phyloP scores from a whole-genome alignment of 2,888 invertebrate genomes.

The Acleris sparsana region DNA sequence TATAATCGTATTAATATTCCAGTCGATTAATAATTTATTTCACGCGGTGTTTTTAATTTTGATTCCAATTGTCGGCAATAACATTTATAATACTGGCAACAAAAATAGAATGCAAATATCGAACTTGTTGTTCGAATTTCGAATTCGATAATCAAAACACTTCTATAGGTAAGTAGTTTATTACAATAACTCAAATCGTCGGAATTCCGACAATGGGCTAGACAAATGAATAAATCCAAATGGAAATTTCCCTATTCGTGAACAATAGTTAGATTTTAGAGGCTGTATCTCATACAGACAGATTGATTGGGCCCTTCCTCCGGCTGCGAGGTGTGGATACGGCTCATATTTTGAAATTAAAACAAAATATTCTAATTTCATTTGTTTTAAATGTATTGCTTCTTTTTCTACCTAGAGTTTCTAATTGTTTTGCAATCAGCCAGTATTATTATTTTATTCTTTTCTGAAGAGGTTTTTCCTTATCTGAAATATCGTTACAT shows the following conservation, averaged over 20 bases:
- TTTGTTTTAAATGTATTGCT: neutral
- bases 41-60: constrained; percentile 39
- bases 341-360: constrained; percentile 40
- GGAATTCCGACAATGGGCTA: constrained; percentile 74
- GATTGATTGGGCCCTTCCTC: constrained; percentile 79
- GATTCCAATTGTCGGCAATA: constrained; percentile 37
- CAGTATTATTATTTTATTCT: constrained; percentile 2
- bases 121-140: constrained; percentile 16
- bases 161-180: constrained; percentile 36
- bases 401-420: neutral
- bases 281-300: constrained; percentile 81
- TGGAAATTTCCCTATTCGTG: constrained; percentile 81
- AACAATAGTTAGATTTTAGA: constrained; percentile 83
- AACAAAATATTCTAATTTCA: constrained; percentile 14
- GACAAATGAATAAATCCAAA: constrained; percentile 83
- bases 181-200: constrained; percentile 66
- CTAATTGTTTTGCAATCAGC: constrained; percentile 17
- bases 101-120: neutral
- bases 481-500: constrained; percentile 48
- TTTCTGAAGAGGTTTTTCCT: constrained; percentile 31
- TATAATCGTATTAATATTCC: constrained; percentile 50
- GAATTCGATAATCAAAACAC: constrained; percentile 33
- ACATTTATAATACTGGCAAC: constrained; percentile 22
- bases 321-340: constrained; percentile 62
- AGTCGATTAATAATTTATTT: constrained; percentile 36